Evolutionary conservation across 2,797 vertebrate species (phyloP).

Genomic region (Rhinella marina): DNA sequence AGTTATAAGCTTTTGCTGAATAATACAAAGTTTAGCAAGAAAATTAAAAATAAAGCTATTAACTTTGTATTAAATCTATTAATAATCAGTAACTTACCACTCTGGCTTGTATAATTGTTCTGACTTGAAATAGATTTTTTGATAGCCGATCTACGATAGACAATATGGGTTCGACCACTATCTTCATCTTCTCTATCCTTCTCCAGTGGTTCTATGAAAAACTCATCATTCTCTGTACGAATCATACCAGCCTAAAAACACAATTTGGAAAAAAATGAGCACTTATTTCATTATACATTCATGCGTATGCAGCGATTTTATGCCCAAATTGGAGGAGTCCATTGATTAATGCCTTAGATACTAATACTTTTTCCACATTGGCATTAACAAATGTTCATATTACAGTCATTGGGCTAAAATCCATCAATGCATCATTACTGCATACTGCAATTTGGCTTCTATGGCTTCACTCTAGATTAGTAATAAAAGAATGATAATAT

Average conservation of each 20-base stretch:
- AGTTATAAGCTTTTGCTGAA: too few species aligned
- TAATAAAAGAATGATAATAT: too few species aligned
- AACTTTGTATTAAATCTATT: too few species aligned
- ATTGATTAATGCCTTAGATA: too few species aligned
- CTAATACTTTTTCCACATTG: too few species aligned
- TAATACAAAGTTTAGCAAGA: not conserved
- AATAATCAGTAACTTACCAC: constrained; percentile 80
- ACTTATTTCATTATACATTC: too few species aligned
- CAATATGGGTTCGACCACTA: constrained; percentile 87
- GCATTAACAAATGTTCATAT: too few species aligned
- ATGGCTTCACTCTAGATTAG: too few species aligned
- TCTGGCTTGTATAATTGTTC: constrained; percentile 73
- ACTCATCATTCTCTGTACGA: constrained; percentile 92
- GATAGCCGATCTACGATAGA: constrained; percentile 88
- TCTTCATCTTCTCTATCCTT: constrained; percentile 78
- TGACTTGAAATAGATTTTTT: constrained; percentile 73
- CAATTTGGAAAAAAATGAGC: constrained; percentile 40
- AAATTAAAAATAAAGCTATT: too few species aligned
- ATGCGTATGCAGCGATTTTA: not conserved
- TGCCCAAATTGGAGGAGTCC: not conserved
- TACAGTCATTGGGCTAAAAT: too few species aligned
- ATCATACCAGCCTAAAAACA: constrained; percentile 93
- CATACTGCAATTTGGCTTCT: too few species aligned
- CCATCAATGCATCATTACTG: too few species aligned
- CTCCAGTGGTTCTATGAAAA: constrained; percentile 95